Conservation (phyloP, 1,140 invertebrate genomes). For the Aphaenogaster ashmeadi region DNA sequence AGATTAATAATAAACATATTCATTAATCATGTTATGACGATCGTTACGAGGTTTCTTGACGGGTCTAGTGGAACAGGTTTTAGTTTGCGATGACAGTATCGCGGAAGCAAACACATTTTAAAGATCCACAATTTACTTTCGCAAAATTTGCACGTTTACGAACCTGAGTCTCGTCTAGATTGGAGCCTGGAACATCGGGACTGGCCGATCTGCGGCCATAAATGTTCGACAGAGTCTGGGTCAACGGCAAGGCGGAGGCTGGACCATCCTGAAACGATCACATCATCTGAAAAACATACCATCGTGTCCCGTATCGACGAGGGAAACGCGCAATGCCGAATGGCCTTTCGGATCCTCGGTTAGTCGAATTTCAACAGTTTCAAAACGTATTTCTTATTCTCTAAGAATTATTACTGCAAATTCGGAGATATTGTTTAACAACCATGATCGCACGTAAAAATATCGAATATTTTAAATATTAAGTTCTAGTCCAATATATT, state of each 20-base stretch:
- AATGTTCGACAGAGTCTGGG: slow-evolving; percentile 85
- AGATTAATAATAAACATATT: background rate
- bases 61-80: background rate
- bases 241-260: slow-evolving; percentile 81
- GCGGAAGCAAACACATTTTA: background rate
- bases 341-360: background rate
- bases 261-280: slow-evolving; percentile 83
- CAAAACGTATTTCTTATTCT: background rate
- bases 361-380: background rate
- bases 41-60: background rate
- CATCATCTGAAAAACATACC: slow-evolving; percentile 66
- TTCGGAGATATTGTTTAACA: background rate
- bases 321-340: slow-evolving; percentile 47
- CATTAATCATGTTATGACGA: background rate
- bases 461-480: background rate
- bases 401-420: background rate
- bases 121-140: slow-evolving; percentile 5
- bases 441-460: background rate
- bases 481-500: background rate
- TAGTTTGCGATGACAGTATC: slow-evolving; percentile 2
- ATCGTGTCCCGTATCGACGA: background rate
- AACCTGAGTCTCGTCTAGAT: slow-evolving; percentile 83
- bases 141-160: slow-evolving; percentile 72
- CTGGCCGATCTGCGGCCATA: slow-evolving; percentile 84
- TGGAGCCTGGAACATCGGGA: slow-evolving; percentile 80